These are phyloP conservation scores for Sphaerodactylus townsendi DNA, from an alignment of 2,113 vertebrate genomes.

Conservation along the genomic window DNA sequence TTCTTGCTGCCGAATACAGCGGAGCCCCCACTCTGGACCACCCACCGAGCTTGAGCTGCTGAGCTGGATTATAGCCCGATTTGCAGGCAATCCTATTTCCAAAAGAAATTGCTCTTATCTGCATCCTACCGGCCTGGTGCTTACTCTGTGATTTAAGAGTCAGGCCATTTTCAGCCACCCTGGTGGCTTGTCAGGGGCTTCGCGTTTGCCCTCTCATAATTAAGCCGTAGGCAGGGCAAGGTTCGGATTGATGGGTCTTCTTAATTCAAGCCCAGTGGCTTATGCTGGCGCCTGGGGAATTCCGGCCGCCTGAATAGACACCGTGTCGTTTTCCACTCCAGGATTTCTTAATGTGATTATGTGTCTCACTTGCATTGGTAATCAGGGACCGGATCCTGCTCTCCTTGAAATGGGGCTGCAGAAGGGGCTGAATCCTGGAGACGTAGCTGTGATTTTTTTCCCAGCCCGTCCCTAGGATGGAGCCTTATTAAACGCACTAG, in stretches of 20 bases:
- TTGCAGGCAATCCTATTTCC: not conserved
- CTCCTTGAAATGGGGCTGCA: not conserved
- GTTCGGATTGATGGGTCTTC: conserved; percentile 37
- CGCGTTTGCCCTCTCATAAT: conserved; percentile 61
- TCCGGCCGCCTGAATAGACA: conserved; percentile 55
- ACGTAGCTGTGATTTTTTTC: not conserved
- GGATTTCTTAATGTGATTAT: conserved; percentile 49
- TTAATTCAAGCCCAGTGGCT: conserved; percentile 31
- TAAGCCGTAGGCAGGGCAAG: conserved; percentile 59
- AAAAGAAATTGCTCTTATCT: not conserved
- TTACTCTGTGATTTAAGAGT: not conserved
- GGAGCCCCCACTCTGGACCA: not conserved
- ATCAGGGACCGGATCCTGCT: not conserved
- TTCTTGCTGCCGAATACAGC: too few species aligned
- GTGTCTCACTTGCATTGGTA: conserved; percentile 19
- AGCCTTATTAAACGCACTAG: not conserved
- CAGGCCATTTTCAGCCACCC: not conserved
- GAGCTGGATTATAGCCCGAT: not conserved
- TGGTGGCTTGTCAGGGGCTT: not conserved
- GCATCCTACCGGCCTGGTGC: not conserved
- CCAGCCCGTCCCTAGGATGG: not conserved
- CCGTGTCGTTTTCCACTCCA: conserved; percentile 40
- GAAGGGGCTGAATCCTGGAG: fast-evolving
- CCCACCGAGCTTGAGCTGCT: not conserved
- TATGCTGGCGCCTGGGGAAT: conserved; percentile 41